Percentiles rank a stretch among this genome's conserved stretches.
These are phyloP conservation scores for Ormyrus rosae DNA, from an alignment of 2,888 invertebrate species.

Conservation along the genomic window DNA sequence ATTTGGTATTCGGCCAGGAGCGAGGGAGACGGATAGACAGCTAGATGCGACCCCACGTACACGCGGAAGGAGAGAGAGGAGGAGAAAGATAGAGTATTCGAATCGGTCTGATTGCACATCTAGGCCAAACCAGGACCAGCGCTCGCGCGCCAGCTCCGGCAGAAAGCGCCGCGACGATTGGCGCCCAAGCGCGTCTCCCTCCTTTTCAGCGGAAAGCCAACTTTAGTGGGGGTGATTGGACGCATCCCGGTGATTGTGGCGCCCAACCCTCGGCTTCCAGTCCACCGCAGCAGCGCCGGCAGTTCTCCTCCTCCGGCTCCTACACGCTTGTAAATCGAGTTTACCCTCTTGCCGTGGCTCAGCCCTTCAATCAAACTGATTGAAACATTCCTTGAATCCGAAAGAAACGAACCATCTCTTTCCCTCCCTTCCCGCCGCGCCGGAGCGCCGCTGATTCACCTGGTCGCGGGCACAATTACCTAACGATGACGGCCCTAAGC, in stretches of 20 bases:
- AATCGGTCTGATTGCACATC: conserved; percentile 75
- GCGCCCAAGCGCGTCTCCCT: conserved; percentile 58
- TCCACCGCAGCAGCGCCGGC: conserved; percentile 60
- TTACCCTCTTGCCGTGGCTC: conserved; percentile 74
- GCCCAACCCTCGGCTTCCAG: conserved; percentile 66
- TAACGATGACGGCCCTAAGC: conserved; percentile 62
- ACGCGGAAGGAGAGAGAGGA: neutral
- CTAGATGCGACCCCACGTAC: conserved; percentile 57
- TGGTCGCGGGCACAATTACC: conserved; percentile 38
- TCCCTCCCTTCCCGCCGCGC: conserved; percentile 52
- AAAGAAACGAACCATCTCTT: conserved; percentile 73
- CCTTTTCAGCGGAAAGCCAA: conserved; percentile 55
- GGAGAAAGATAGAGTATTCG: conserved; percentile 54
- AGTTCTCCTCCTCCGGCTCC: conserved; percentile 53
- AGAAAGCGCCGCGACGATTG: conserved; percentile 75
- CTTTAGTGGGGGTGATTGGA: conserved; percentile 72
- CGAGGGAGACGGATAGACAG: conserved; percentile 58
- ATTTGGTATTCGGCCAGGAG: conserved; percentile 76
- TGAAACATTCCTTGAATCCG: conserved; percentile 77
- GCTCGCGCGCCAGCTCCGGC: conserved; percentile 65
- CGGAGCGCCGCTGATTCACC: conserved; percentile 45
- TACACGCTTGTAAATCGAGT: conserved; percentile 75
- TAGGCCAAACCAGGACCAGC: conserved; percentile 74
- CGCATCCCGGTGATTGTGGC: conserved; percentile 76
- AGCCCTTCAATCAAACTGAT: conserved; percentile 76